A percentile compares a stretch with the other conserved stretches of the same genome.
phyloP scores from a whole-genome alignment of 2,888 invertebrate genomes.

The Idaea biselata region DNA sequence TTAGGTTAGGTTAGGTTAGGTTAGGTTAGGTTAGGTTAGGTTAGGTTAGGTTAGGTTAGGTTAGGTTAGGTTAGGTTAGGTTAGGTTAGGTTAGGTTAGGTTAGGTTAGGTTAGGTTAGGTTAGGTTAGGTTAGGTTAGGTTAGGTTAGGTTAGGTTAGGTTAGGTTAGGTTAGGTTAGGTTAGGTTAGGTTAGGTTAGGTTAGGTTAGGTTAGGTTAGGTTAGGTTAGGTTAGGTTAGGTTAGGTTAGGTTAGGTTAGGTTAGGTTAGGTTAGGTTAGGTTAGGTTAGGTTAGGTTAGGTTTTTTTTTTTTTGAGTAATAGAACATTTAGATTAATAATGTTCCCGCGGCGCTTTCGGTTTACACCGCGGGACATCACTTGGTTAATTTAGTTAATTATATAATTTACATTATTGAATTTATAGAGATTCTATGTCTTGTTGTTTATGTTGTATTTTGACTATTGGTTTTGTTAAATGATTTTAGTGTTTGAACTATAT shows the following conservation, averaged over 20 bases:
- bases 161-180: conserved; percentile 21
- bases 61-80: conserved; percentile 25
- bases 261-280: conserved; percentile 17
- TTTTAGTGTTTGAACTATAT: too few species aligned
- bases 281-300: conserved; percentile 13
- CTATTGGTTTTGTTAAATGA: too few species aligned
- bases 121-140: conserved; percentile 17
- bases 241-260: conserved; percentile 14
- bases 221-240: conserved; percentile 13
- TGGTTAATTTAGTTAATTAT: too few species aligned
- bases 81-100: conserved; percentile 21
- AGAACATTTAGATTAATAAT: too few species aligned
- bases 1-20: conserved; percentile 20
- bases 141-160: conserved; percentile 19
- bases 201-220: conserved; percentile 14
- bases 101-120: conserved; percentile 8
- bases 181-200: conserved; percentile 17
- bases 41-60: conserved; percentile 24
- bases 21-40: conserved; percentile 24
- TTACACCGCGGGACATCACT: too few species aligned
- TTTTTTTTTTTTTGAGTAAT: too few species aligned
- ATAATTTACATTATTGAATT: too few species aligned
- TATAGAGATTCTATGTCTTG: too few species aligned
- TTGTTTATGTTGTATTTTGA: too few species aligned
- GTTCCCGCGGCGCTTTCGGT: too few species aligned